Base-by-base conservation (phyloP, 2,797 vertebrate genomes). In the Brachyalestes nurse region DNA sequence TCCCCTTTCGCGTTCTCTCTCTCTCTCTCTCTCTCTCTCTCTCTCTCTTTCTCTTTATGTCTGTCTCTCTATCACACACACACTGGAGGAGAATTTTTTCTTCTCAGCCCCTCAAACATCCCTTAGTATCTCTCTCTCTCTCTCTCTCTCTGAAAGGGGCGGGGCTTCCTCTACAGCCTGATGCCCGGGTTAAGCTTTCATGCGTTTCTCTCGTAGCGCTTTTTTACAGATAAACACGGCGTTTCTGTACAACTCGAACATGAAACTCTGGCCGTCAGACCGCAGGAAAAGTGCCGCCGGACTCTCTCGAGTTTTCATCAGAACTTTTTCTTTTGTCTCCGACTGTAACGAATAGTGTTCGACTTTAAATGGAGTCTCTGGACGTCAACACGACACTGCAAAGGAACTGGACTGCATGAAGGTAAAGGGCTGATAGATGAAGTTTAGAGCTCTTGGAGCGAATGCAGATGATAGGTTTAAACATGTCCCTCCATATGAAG, bases 121-220 rank as follows among this genome's bases (percentile, higher is more conserved):
- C 86, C 84, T 84, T 6, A 16, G 25, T 13, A 1, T 28, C 28
- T 28, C 28, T 28, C 28, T 28, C 28, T 28, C 28, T 28, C 28
- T 28, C 28, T 28, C 28, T 1, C 28, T 66, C 80, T 76, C 80
- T 81, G 67, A 47, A 75, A 71, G 79, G 66, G 83, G 75, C 84
- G 66, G 83, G 76, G 58, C 62, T 74, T 80, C 73, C 42, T 72
- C 40, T 55, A n/a, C 74, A 75, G 74, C 77, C 75, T 62, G 80
- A 42, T 69, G 64, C 17, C 76, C 72, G 72, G 78, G 55, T 49
- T 72, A 77, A 72, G 71, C 81, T 84, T 69, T 64, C 84, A 6
- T 57, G 86, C 89, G 91, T 91, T 92, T 88, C 85, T 89, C 79
- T 88, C 87, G 82, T 85, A 80, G 86, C 89, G 86, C 83, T 82